Evolutionary conservation across 2,797 vertebrate genomes (phyloP).

Genomic region (Helostoma temminkii): DNA sequence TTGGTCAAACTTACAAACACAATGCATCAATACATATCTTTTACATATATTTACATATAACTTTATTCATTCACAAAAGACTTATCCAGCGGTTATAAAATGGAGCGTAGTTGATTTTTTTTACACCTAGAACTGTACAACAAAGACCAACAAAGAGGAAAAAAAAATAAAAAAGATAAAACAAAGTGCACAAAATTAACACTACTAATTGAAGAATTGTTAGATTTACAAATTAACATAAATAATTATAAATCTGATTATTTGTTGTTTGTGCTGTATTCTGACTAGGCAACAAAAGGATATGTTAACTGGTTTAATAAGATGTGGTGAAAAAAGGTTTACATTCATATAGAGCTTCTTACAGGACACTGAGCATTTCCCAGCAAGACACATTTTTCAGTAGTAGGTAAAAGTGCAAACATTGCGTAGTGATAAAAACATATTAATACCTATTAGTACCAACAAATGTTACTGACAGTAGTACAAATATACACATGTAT

Average conservation of each 20-base stretch:
- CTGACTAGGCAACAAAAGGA: background rate
- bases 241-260: constrained; percentile 18
- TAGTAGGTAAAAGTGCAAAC: constrained; percentile 63
- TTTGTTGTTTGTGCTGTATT: background rate
- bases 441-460: background rate
- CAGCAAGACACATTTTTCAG: constrained; percentile 30
- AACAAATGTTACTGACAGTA: constrained; percentile 14
- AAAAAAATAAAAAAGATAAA: constrained; percentile 23
- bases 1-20: background rate
- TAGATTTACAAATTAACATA: constrained; percentile 15
- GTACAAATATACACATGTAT: constrained; percentile 20
- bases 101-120: constrained; percentile 47
- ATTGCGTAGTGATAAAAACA: constrained; percentile 19
- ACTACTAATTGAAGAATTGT: constrained; percentile 33
- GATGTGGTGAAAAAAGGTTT: constrained; percentile 18
- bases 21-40: constrained; percentile 54
- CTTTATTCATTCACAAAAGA: constrained; percentile 83
- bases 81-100: constrained; percentile 73
- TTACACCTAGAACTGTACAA: constrained; percentile 59
- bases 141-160: constrained; percentile 7
- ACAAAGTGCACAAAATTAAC: constrained; percentile 26
- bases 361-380: constrained; percentile 22
- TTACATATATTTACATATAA: too few relatives aligned
- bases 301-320: background rate
- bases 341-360: constrained; percentile 47